These are phyloP conservation scores for Nanger granti DNA, from an alignment of 2,113 vertebrate genomes.

Conservation along the genomic window DNA sequence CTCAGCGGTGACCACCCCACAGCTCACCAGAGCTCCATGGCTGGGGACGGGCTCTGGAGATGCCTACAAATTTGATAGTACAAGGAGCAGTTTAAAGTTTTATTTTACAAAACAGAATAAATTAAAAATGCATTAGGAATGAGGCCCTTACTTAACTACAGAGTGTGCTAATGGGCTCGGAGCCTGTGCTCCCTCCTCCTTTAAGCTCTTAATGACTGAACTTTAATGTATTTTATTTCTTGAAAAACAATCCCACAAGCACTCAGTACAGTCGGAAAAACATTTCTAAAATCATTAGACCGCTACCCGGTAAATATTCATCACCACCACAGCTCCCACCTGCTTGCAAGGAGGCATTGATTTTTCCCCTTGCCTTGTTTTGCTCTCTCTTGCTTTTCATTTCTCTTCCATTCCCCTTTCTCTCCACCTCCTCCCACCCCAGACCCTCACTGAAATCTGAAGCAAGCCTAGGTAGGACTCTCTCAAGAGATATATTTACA, in stretches of 20 bases:
- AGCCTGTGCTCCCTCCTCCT: constrained; percentile 52
- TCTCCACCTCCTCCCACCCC: neutral
- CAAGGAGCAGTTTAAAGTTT: constrained; percentile 59
- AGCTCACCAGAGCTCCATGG: neutral
- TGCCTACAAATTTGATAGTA: constrained; percentile 50
- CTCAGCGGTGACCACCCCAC: neutral
- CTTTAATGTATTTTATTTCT: constrained; percentile 77
- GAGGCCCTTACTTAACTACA: constrained; percentile 61
- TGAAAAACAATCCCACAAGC: constrained; percentile 72
- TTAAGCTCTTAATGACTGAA: constrained; percentile 72
- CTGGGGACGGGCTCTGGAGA: constrained; percentile 24
- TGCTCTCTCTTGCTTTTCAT: constrained; percentile 41
- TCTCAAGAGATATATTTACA: neutral
- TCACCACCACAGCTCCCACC: constrained; percentile 67
- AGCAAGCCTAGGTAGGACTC: neutral
- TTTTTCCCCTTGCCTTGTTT: constrained; percentile 56
- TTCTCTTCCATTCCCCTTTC: constrained; percentile 8
- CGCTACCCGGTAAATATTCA: constrained; percentile 72
- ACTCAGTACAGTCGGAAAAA: constrained; percentile 66
- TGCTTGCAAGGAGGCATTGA: constrained; percentile 64
- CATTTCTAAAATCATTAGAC: constrained; percentile 68
- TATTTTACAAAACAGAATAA: constrained; percentile 64
- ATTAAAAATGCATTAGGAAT: constrained; percentile 64
- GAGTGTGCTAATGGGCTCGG: constrained; percentile 64
- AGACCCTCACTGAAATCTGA: neutral